Percentiles rank a stretch among this genome's conserved stretches.
Evolutionary conservation across 2,888 invertebrate genomes (phyloP).

Genomic region (Harpagoxenus sublaevis): DNA sequence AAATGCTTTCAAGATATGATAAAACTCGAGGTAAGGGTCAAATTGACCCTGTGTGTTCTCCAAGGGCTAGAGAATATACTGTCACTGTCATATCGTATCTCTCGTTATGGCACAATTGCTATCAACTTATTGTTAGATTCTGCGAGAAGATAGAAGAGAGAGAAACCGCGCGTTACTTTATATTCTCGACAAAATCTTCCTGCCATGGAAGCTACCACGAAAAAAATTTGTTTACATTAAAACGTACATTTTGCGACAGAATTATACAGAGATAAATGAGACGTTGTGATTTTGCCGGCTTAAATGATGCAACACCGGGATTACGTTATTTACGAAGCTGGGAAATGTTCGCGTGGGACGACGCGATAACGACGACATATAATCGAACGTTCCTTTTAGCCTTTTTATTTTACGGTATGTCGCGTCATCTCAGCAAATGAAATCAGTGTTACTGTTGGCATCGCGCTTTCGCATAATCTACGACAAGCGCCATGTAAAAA

Average conservation of each 20-base stretch:
- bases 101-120: not conserved
- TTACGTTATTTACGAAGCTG: conserved; percentile 18
- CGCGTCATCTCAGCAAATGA: conserved; percentile 6
- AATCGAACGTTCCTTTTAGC: conserved; percentile 16
- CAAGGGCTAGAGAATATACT: not conserved
- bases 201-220: not conserved
- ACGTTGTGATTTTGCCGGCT: conserved; percentile 17
- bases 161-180: not conserved
- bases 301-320: conserved; percentile 33
- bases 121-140: conserved; percentile 1
- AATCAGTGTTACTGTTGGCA: conserved; percentile 7
- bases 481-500: conserved; percentile 27
- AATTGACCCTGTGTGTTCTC: too few relatives aligned
- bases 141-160: not conserved
- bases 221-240: conserved; percentile 32
- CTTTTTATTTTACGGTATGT: conserved; percentile 31
- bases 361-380: not conserved
- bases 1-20: too few relatives aligned
- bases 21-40: too few relatives aligned
- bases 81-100: not conserved
- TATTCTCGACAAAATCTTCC: conserved; percentile 25
- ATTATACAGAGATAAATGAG: conserved; percentile 17
- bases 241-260: not conserved
- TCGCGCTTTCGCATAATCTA: conserved; percentile 25
- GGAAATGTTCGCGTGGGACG: not conserved